Conservation (phyloP, 1,140 invertebrate species). For the Papilio polyxenes region DNA sequence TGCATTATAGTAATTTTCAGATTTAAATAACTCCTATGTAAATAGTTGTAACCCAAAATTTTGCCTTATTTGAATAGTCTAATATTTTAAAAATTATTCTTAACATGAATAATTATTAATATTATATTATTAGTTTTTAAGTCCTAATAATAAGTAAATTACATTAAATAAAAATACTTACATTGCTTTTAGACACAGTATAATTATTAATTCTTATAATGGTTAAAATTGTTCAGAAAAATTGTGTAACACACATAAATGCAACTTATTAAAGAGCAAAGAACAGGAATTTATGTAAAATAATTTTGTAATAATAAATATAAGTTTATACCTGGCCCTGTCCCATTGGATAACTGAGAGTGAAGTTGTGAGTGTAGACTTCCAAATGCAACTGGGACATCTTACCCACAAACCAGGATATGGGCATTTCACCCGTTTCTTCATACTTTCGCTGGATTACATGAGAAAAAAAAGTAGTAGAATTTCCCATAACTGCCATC, state of each 20-base stretch:
- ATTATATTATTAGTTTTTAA: too few species aligned
- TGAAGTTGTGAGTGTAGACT: constrained; percentile 95
- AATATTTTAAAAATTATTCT: too few species aligned
- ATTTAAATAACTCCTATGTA: background rate
- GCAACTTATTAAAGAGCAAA: background rate
- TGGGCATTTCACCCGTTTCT: constrained; percentile 84
- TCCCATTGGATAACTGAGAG: constrained; percentile 91
- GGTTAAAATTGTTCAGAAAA: too few species aligned
- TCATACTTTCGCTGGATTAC: constrained; percentile 80
- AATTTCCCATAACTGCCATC: too few species aligned
- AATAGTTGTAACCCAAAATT: background rate
- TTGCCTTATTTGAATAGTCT: too few species aligned
- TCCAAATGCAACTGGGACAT: constrained; percentile 93
- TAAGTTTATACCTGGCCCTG: constrained; percentile 86
- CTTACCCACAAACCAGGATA: constrained; percentile 89
- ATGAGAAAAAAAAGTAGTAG: background rate
- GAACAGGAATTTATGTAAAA: too few species aligned
- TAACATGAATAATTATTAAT: too few species aligned
- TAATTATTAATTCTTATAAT: too few species aligned
- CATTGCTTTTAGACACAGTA: too few species aligned
- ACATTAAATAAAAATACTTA: too few species aligned
- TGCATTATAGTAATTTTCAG: constrained; percentile 24
- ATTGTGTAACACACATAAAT: background rate
- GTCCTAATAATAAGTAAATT: too few species aligned
- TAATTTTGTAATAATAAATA: background rate